Percentiles rank a stretch among this genome's conserved stretches.
These are phyloP conservation scores for Albula glossodonta DNA, from an alignment of 2,113 vertebrate species.

Conservation along the genomic window DNA sequence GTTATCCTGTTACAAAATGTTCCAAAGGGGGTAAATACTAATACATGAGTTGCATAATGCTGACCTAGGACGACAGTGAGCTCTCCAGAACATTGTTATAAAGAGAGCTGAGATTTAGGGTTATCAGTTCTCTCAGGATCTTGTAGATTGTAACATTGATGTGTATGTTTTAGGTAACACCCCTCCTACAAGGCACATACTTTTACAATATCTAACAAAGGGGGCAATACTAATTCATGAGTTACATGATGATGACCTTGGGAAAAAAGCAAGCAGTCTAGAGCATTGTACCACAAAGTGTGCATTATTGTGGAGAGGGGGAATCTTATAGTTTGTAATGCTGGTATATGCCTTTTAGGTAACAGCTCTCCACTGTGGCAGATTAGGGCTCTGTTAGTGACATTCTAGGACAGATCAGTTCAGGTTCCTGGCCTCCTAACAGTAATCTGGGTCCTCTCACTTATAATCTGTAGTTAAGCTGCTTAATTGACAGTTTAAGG, in stretches of 20 bases:
- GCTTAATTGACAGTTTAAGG: conserved; percentile 55
- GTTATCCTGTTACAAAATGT: conserved; percentile 46
- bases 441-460: conserved; percentile 51
- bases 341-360: neutral
- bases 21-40: conserved; percentile 22
- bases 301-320: neutral
- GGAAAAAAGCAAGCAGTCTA: neutral
- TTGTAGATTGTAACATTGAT: too few relatives aligned
- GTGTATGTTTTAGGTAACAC: too few relatives aligned
- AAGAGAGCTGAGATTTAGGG: neutral
- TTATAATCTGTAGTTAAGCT: conserved; percentile 59
- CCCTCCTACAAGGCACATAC: neutral
- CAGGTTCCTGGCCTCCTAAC: neutral
- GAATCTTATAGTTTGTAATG: neutral
- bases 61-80: neutral
- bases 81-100: too few relatives aligned
- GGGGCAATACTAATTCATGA: neutral
- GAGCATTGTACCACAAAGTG: too few relatives aligned
- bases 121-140: neutral
- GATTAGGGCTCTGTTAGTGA: neutral
- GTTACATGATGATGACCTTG: neutral
- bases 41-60: too few relatives aligned
- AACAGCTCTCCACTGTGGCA: neutral
- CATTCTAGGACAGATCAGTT: neutral
- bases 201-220: conserved; percentile 43